A percentile compares a stretch with the other conserved stretches of the same genome.
Evolutionary conservation across 1,140 invertebrate genomes (phyloP).

Genomic region (Drosophila suzukii): DNA sequence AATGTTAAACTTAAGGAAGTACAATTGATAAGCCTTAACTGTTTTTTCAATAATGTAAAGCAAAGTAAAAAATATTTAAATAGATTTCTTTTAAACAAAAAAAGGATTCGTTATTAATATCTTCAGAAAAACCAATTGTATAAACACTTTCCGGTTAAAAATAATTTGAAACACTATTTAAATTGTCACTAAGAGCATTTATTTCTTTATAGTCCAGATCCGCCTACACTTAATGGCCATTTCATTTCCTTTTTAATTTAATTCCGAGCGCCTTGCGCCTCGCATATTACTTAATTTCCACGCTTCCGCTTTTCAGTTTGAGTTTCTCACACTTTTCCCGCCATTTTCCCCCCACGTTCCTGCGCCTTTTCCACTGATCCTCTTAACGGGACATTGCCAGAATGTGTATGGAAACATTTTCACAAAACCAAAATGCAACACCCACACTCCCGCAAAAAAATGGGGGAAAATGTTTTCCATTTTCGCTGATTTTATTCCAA

Average conservation of each 20-base stretch:
- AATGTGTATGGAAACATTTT: slow-evolving; percentile 28
- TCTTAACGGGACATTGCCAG: slow-evolving; percentile 56
- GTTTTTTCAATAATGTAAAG: too few relatives aligned
- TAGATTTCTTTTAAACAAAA: too few relatives aligned
- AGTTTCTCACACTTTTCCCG: slow-evolving; percentile 32
- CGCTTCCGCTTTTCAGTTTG: slow-evolving; percentile 48
- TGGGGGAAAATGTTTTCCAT: slow-evolving; percentile 49
- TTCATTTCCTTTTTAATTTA: slow-evolving; percentile 77
- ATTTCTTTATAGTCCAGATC: background rate
- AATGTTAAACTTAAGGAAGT: too few relatives aligned
- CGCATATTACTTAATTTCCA: slow-evolving; percentile 51
- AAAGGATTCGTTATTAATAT: too few relatives aligned
- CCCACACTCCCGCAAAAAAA: slow-evolving; percentile 33
- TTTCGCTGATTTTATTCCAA: slow-evolving; percentile 64
- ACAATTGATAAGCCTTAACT: too few relatives aligned
- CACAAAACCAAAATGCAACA: slow-evolving; percentile 66
- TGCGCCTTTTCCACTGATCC: slow-evolving; percentile 53
- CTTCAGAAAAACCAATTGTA: too few relatives aligned
- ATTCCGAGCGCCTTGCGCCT: slow-evolving; percentile 53
- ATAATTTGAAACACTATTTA: background rate
- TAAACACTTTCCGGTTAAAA: too few relatives aligned
- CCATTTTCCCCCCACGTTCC: slow-evolving; percentile 12
- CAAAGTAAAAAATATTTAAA: too few relatives aligned
- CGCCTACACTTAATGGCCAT: slow-evolving; percentile 41
- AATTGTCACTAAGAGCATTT: background rate